These are phyloP conservation scores for Cecidostiba fungosa DNA, from an alignment of 2,888 invertebrate genomes.

Conservation along the genomic window DNA sequence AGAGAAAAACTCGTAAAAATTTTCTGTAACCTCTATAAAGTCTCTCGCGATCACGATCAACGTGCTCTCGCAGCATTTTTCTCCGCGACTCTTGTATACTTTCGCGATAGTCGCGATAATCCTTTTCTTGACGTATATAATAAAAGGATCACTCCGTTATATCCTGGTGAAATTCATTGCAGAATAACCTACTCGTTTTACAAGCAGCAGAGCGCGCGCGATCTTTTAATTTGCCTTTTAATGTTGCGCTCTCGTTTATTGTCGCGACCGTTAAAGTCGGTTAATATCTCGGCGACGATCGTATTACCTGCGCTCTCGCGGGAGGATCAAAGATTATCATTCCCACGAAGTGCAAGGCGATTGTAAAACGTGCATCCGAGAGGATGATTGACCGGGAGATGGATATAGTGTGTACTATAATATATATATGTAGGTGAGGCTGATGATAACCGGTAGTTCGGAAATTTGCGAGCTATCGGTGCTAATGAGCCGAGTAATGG, in stretches of 20 bases:
- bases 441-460: neutral
- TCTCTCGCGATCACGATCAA: neutral
- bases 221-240: slow-evolving; percentile 15
- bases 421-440: neutral
- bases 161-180: neutral
- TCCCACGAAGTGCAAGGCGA: slow-evolving; percentile 28
- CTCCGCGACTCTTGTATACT: neutral
- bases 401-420: neutral
- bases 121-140: neutral
- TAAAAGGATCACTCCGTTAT: slow-evolving; percentile 6
- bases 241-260: slow-evolving; percentile 30
- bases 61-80: neutral
- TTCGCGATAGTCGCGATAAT: neutral
- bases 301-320: neutral
- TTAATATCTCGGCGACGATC: slow-evolving; percentile 22
- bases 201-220: no score
- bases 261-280: slow-evolving; percentile 17
- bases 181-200: neutral
- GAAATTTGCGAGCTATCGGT: neutral
- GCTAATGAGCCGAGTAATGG: neutral
- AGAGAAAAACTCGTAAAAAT: neutral
- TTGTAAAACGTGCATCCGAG: neutral
- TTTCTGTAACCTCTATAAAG: neutral
- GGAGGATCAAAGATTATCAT: slow-evolving; percentile 19
- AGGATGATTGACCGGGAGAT: neutral